A percentile compares a stretch with the other conserved stretches of the same genome.
phyloP scores from a whole-genome alignment of 2,888 invertebrate genomes.

The Hyles lineata region DNA sequence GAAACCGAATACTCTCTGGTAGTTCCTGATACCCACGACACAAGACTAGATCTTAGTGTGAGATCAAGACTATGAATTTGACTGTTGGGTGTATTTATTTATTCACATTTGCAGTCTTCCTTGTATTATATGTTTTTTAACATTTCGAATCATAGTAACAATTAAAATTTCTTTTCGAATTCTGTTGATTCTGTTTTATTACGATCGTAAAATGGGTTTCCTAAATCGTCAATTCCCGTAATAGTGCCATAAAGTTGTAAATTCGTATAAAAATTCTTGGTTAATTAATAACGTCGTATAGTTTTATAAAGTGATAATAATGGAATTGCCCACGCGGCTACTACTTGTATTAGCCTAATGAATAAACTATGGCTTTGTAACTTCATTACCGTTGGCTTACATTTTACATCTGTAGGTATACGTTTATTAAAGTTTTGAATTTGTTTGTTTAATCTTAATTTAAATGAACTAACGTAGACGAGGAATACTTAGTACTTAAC shows the following conservation, averaged over 20 bases:
- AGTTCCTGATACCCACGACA: too few species aligned
- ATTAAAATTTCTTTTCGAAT: slow-evolving; percentile 30
- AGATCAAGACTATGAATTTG: too few species aligned
- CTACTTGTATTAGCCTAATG: slow-evolving; percentile 14
- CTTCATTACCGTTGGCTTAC: slow-evolving; percentile 2
- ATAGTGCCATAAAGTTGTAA: slow-evolving; percentile 53
- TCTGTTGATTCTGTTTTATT: slow-evolving; percentile 48
- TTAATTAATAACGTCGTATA: slow-evolving; percentile 59
- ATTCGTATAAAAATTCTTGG: slow-evolving; percentile 56
- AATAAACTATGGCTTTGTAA: slow-evolving; percentile 18
- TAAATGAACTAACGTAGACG: background rate
- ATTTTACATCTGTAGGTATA: background rate
- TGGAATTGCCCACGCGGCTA: background rate
- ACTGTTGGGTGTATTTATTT: too few species aligned
- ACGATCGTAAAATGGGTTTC: slow-evolving; percentile 54
- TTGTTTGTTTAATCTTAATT: background rate
- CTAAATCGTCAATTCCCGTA: slow-evolving; percentile 53
- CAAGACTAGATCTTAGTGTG: too few species aligned
- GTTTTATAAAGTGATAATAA: slow-evolving; percentile 50
- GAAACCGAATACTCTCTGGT: too few species aligned
- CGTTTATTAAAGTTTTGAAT: background rate
- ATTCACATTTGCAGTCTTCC: slow-evolving; percentile 46
- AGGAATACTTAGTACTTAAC: too few species aligned
- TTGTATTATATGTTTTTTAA: background rate
- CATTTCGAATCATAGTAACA: background rate